Evolutionary conservation across 2,113 vertebrate species (phyloP), one percentile per base, ranked within the genome.

Genomic region (Haplotaxodon microlepis): DNA sequence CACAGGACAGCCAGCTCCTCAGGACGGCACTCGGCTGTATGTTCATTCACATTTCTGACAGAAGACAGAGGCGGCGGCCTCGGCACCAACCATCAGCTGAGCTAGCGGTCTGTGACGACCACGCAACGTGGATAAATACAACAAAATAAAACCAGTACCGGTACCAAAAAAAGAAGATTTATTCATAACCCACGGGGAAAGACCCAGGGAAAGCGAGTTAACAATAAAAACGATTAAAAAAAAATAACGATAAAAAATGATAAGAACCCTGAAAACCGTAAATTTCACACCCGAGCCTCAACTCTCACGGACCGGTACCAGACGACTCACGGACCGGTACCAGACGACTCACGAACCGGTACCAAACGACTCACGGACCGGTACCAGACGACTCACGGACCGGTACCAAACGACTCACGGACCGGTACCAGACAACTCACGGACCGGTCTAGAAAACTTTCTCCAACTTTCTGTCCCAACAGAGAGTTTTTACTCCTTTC

Each of bases 291-390:
- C 53, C 11, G 11, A 56, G 21, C 53, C 21, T 56, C 21, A 0
- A 0, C 21, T 56, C 53, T 56, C 2, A 1, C 11, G 0, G 11
- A 11, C 53, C 10, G 6, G n/a, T 21, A 54, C 51, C 51, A 12
- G 12, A 54, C 2, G 10, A 51, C 4, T 51, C 50, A 0, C 2
- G 50, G 17, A 3, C 50, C 17, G 17, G 17, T 51, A 27, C 27
- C 27, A 27, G 2, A 27, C 27, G 27, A 27, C 50, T 51, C 2
- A 3, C 19, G 0, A 4, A 27, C 50, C 50, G 5, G 51, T 10
- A n/a, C 51, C 51, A 10, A 4, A 53, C 3, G 19, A 56, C 6
- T 56, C 53, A 0, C 2, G 21, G 21, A 3, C 53, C 21, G 11
- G 21, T 56, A 27, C 27, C 4, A 27, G 1, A 27, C 27, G 27